These are phyloP conservation scores for Labia minor DNA, from an alignment of 2,888 invertebrate genomes.

Conservation along the genomic window DNA sequence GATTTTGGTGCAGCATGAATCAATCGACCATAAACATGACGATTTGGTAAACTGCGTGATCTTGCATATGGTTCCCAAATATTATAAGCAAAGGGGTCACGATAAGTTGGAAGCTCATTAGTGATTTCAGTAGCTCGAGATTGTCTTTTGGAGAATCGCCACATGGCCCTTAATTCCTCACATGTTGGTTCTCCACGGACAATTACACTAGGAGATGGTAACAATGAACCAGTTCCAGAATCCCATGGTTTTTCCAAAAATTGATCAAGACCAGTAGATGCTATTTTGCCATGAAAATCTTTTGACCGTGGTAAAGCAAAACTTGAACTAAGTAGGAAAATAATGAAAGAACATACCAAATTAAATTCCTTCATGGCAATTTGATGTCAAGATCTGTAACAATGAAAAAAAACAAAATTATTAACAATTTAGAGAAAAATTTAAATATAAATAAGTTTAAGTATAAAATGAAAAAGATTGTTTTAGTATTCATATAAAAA, in stretches of 20 bases:
- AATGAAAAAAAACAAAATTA: too few species aligned
- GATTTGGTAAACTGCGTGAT: conserved; percentile 32
- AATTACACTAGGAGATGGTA: conserved; percentile 24
- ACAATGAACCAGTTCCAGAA: neutral
- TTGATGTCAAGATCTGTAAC: neutral
- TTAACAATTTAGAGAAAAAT: too few species aligned
- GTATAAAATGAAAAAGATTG: too few species aligned
- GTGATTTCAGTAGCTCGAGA: conserved; percentile 76
- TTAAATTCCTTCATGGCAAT: neutral
- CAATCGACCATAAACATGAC: conserved; percentile 56
- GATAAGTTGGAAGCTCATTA: conserved; percentile 73
- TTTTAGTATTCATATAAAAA: too few species aligned
- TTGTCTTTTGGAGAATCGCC: conserved; percentile 82
- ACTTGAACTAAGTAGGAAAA: neutral
- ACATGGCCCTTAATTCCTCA: conserved; percentile 80
- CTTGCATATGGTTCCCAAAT: conserved; percentile 59
- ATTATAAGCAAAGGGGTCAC: conserved; percentile 71
- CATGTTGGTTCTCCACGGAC: conserved; percentile 65
- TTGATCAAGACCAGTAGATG: neutral
- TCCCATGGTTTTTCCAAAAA: neutral
- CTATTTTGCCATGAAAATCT: neutral
- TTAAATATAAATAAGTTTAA: too few species aligned
- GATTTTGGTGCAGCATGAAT: conserved; percentile 56
- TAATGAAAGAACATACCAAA: neutral
- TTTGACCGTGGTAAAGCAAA: neutral